Conservation (phyloP, 1,140 invertebrate species). For the Temnothorax nylanderi region DNA sequence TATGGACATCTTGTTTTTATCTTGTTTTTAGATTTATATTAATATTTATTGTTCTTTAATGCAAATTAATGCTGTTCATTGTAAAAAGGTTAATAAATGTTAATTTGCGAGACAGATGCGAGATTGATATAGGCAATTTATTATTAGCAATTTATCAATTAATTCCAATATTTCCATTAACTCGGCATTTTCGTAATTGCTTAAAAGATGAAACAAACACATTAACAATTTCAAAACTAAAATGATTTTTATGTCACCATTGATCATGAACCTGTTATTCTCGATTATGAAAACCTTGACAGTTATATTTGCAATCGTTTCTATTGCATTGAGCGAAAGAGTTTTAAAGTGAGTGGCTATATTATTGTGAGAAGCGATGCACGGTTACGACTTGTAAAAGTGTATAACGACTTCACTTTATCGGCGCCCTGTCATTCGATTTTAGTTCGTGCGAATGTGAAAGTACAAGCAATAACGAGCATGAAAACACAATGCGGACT, state of each 20-base stretch:
- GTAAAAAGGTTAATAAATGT: no score
- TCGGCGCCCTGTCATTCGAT: not conserved
- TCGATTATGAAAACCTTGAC: conserved; percentile 4
- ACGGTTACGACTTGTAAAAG: not conserved
- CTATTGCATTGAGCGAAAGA: not conserved
- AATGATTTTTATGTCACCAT: not conserved
- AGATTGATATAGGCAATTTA: no score
- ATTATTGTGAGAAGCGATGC: not conserved
- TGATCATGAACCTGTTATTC: not conserved
- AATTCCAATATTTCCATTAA: not conserved
- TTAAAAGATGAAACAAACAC: not conserved
- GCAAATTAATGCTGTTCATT: no score
- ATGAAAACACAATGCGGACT: not conserved
- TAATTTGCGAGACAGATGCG: no score
- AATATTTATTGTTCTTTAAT: no score
- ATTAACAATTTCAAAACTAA: not conserved
- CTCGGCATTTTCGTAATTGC: not conserved
- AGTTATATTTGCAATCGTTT: not conserved
- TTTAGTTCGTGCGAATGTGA: not conserved
- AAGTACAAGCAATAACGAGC: not conserved
- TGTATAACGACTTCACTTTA: conserved; percentile 1
- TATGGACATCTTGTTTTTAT: no score
- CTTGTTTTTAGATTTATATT: no score
- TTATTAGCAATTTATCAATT: not conserved
- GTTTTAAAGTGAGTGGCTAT: not conserved